Percentiles rank a stretch among this genome's conserved stretches.
These are phyloP conservation scores for Acleris holmiana DNA, from an alignment of 2,888 invertebrate genomes.

Conservation along the genomic window DNA sequence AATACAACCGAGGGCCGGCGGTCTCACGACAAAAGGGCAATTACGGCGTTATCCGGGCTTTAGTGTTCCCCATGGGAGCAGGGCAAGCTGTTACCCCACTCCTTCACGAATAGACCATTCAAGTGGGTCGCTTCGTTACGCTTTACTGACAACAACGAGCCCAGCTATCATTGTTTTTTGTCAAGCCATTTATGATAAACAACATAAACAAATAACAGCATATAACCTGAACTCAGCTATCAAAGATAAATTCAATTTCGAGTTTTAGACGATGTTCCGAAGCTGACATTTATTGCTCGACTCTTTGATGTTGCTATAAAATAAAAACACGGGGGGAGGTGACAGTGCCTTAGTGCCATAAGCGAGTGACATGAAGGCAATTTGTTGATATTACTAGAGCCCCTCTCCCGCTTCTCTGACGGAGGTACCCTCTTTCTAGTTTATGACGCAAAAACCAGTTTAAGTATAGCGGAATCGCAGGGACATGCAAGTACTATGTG, in stretches of 20 bases:
- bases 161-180: conserved; percentile 11
- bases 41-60: conserved; percentile 61
- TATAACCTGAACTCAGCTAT: too few species aligned
- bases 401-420: conserved; percentile 21
- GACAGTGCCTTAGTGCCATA: conserved; percentile 33
- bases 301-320: conserved; percentile 26
- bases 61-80: conserved; percentile 60
- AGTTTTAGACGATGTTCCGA: conserved; percentile 10
- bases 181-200: too few species aligned
- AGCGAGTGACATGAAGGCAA: conserved; percentile 44
- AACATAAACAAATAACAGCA: too few species aligned
- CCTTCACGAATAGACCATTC: conserved; percentile 46
- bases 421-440: conserved; percentile 25
- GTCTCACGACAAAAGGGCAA: conserved; percentile 50
- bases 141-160: conserved; percentile 43
- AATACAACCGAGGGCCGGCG: conserved; percentile 43
- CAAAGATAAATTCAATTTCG: not conserved
- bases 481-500: conserved; percentile 4
- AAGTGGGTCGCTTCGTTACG: conserved; percentile 49
- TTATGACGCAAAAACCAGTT: conserved; percentile 35
- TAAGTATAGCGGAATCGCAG: conserved; percentile 25
- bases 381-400: conserved; percentile 45
- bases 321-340: conserved; percentile 28
- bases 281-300: conserved; percentile 5
- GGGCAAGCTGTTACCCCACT: conserved; percentile 47